Evolutionary conservation across 2,797 vertebrate species (phyloP).

Genomic region (Chloroceryle inda): DNA sequence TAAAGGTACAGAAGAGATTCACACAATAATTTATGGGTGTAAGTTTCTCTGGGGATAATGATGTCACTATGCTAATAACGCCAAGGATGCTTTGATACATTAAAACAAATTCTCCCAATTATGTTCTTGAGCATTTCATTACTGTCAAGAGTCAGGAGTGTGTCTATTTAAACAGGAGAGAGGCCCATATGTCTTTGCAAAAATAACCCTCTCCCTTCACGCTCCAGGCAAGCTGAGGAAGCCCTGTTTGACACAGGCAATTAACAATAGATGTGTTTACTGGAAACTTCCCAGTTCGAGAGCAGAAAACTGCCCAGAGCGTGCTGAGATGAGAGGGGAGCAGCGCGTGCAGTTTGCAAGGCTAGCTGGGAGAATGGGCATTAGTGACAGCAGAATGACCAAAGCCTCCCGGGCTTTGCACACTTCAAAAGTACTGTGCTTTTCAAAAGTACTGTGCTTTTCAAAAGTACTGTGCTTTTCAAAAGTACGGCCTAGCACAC

Average conservation of each 20-base stretch:
- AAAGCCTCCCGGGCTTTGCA: not conserved
- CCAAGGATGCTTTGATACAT: constrained; percentile 42
- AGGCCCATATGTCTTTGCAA: not conserved
- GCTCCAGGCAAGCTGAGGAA: not conserved
- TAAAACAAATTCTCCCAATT: not conserved
- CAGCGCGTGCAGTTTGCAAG: not conserved
- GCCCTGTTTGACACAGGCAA: not conserved
- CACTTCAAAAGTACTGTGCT: not conserved
- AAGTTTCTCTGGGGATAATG: constrained; percentile 56
- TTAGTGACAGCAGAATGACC: fast-evolving
- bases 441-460: not conserved
- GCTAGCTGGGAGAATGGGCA: not conserved
- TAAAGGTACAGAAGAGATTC: constrained; percentile 17
- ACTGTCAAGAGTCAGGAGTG: not conserved
- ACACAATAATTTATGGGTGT: constrained; percentile 43
- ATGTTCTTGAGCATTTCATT: not conserved
- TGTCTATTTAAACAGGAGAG: not conserved
- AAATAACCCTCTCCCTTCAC: not conserved
- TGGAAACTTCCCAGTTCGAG: not conserved
- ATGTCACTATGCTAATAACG: constrained; percentile 13
- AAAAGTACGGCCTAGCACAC: not conserved
- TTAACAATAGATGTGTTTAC: not conserved
- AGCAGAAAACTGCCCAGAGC: not conserved
- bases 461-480: not conserved
- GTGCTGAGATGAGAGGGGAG: not conserved